phyloP scores from a whole-genome alignment of 2,113 vertebrate genomes.

The Sebastes schlegelii region DNA sequence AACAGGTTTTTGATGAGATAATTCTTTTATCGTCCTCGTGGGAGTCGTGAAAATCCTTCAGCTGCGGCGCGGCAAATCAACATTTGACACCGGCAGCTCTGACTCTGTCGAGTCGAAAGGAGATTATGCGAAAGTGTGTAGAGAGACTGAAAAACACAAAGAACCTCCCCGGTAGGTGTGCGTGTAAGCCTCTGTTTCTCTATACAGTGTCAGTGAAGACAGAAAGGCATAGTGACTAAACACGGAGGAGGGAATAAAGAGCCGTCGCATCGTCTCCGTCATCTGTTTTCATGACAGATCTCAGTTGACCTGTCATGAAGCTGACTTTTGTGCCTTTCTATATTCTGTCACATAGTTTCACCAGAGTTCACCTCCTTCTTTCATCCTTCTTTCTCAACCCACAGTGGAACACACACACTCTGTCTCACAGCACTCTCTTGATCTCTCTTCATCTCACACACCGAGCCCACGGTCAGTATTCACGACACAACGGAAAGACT shows the following conservation, averaged over 20 bases:
- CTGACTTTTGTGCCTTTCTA: neutral
- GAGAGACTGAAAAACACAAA: slow-evolving; percentile 21
- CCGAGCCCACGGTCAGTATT: slow-evolving; percentile 11
- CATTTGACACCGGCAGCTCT: slow-evolving; percentile 51
- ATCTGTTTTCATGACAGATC: neutral
- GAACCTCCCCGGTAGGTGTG: neutral
- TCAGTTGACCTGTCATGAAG: neutral
- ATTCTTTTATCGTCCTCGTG: slow-evolving; percentile 32
- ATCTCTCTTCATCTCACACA: slow-evolving; percentile 6
- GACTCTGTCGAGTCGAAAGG: neutral
- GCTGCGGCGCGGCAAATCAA: slow-evolving; percentile 58
- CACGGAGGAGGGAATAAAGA: slow-evolving; percentile 1
- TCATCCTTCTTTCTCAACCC: slow-evolving; percentile 4
- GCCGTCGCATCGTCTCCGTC: neutral
- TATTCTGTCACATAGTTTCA: neutral
- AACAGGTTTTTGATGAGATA: slow-evolving; percentile 55
- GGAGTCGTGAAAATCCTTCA: slow-evolving; percentile 49
- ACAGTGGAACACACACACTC: slow-evolving; percentile 4
- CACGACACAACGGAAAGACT: neutral
- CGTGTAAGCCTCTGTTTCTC: neutral
- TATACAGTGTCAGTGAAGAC: neutral
- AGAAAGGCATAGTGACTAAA: neutral
- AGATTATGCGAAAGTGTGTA: slow-evolving; percentile 12
- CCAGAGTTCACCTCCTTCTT: slow-evolving; percentile 24
- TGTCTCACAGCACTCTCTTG: neutral